Percentiles rank a stretch among this genome's conserved stretches.
These are phyloP conservation scores for Pantala flavescens DNA, from an alignment of 1,140 invertebrate species.

Conservation along the genomic window DNA sequence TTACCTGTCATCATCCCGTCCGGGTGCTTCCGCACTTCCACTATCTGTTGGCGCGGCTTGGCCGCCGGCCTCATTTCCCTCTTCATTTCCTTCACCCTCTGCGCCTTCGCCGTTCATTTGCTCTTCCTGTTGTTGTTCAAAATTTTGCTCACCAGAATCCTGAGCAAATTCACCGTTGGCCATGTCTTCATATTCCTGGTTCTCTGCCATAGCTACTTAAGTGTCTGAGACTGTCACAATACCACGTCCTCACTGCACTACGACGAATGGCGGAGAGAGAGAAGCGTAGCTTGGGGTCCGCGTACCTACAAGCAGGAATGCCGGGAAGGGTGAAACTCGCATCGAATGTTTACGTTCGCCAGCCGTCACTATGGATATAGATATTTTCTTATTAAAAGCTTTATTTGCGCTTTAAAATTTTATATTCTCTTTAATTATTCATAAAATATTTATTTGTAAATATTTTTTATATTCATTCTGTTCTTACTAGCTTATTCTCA, in stretches of 20 bases:
- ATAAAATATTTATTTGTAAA: too few species aligned
- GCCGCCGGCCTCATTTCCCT: background rate
- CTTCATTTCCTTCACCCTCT: conserved; percentile 10
- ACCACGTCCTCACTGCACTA: conserved; percentile 9
- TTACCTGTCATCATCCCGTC: conserved; percentile 22
- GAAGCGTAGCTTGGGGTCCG: background rate
- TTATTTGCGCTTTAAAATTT: too few species aligned
- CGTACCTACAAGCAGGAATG: background rate
- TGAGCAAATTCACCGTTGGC: conserved; percentile 13
- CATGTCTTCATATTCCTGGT: conserved; percentile 17
- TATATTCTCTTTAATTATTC: too few species aligned
- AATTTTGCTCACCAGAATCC: conserved; percentile 12
- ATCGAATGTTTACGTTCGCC: background rate
- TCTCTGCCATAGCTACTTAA: conserved; percentile 15
- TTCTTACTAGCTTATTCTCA: too few species aligned
- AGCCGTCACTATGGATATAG: background rate
- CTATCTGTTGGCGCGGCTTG: conserved; percentile 16
- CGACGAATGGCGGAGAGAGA: conserved; percentile 15
- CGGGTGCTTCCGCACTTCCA: conserved; percentile 24
- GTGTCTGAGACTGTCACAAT: background rate
- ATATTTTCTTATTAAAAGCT: background rate
- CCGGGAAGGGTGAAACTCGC: conserved; percentile 2
- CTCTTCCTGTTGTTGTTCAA: conserved; percentile 15
- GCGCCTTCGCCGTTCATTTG: conserved; percentile 1
- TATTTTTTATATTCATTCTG: too few species aligned